Evolutionary conservation across 1,140 invertebrate species (phyloP), one percentile per base, ranked within the genome.

Genomic region (Trachymyrmex septentrionalis): DNA sequence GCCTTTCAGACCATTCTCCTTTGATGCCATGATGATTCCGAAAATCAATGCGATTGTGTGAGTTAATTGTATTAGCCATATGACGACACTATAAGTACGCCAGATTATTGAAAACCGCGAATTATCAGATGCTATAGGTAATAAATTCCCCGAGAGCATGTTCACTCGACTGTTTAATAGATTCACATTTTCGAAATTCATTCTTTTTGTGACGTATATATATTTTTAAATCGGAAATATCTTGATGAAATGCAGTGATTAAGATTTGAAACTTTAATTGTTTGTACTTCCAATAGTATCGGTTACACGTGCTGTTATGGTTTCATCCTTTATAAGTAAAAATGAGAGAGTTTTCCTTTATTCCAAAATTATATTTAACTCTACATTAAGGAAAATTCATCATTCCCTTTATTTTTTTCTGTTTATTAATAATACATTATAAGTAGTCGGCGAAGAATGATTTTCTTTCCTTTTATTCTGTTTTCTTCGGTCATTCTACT

Each of bases 131-230:
- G 63, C 67, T 7, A 88, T 3, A 0, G 91, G 89, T 5, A 92
- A 53, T n/a, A 87, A 19, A 57, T 92, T 92, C 0, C 87, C 90
- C 9, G 89, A 87, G 0, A 90, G 1, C 2, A 44, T 19, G 30
- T 91, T 91, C 0, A 84, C 9, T 2, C 82, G n/a, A 16, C 44
- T 59, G 59, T 91, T 92, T 0, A 90, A 86, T n/a, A 21, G 30
- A 76, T 87, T 94, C 6, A 80, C 61, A n/a, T 48, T 90, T 71
- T 30, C 34, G 53, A 92, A 92, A 84, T 92, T 21, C 71, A 92
- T 91, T 9, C 1, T 14, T 21, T 24, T 77, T 2, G 4, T 27
- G 2, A 27, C 30, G 44, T 44, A 44, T 44, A 44, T 59, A n/a
- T 27, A 77, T 21, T 66, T 14, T 5, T 21, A 19, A 30, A 7